phyloP scores from a whole-genome alignment of 2,888 invertebrate species.

The Bursaphelenchus okinawaensis region DNA sequence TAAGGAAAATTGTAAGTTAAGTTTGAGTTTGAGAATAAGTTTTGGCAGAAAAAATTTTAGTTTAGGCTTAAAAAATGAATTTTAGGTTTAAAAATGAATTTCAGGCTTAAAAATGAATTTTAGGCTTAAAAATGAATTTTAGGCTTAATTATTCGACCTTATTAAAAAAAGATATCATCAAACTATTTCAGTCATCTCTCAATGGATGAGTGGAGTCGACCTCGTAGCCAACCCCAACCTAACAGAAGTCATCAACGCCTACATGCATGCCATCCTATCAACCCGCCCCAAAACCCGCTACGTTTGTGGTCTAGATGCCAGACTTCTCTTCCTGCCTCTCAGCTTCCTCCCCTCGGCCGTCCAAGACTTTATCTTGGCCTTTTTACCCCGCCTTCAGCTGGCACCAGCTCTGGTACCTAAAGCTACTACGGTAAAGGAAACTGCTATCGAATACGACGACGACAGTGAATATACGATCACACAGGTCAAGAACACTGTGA shows the following conservation, averaged over 20 bases:
- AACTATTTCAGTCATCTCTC: constrained; percentile 18
- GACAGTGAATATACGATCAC: too few species aligned
- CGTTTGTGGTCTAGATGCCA: constrained; percentile 46
- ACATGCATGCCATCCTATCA: constrained; percentile 42
- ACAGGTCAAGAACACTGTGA: too few species aligned
- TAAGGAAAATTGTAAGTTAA: constrained; percentile 44
- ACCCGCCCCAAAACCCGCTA: constrained; percentile 27
- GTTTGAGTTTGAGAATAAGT: too few species aligned
- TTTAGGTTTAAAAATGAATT: too few species aligned
- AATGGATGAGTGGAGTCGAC: constrained; percentile 41
- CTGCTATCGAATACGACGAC: too few species aligned
- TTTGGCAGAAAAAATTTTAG: too few species aligned
- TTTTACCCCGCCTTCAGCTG: constrained; percentile 13
- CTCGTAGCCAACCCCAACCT: constrained; percentile 42
- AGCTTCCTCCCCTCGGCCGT: constrained; percentile 35
- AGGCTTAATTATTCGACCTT: too few species aligned
- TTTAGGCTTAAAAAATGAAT: too few species aligned
- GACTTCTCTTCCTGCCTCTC: constrained; percentile 44
- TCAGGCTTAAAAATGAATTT: too few species aligned
- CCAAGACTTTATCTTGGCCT: constrained; percentile 18
- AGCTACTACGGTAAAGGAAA: too few species aligned
- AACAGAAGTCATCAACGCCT: constrained; percentile 45
- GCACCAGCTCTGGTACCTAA: constrained; percentile 10
- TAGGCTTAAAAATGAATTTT: too few species aligned
- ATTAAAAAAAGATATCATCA: too few species aligned